Base-by-base conservation (phyloP, 2,888 invertebrate genomes). In the Nephrotoma appendiculata region DNA sequence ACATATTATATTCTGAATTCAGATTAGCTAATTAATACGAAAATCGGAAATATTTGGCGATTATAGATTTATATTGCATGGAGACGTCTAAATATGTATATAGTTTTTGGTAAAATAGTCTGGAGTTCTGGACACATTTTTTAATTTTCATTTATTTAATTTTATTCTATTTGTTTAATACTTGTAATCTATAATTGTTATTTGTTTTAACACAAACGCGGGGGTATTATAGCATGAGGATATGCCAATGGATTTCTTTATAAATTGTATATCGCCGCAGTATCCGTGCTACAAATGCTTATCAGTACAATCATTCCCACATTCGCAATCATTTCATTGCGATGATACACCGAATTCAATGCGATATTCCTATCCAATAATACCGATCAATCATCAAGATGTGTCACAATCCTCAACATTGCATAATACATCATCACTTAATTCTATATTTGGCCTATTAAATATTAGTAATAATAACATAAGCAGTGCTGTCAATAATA, bases 371-470 rank as follows among this genome's bases (percentile, higher is more conserved):
- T 84, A 84, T 84, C 84, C 84, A 42, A 43, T 84, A 84, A 84
- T 84, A 41, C 84, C 84, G 43, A 71, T 71, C 71, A 71, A 71
- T 71, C 43, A 42, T 84, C 43, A 41, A 42, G 84, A 84, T 44
- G 89, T 90, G 87, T 89, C 90, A 57, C 90, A 90, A 90, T 90
- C 91, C 90, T 90, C 89, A 90, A 84, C 84, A n/a, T 42, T 41
- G 43, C 84, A 84, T 15, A 84, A 84, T 84, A 91, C 88, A 89
- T 91, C 89, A 91, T 92, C 89, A 85, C 42, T 86, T 9, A 86
- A 86, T 15, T 91, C 91, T 86, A 90, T 91, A 91, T 91, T 91
- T 87, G 91, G 91, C 57, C 87, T 91, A 19, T 86, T 83, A n/a
- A 84, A 84, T 84, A 71, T 71, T 31, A 71, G 71, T 9, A 71